Base-by-base conservation (phyloP, 2,113 vertebrate species). In the Chamaea fasciata region DNA sequence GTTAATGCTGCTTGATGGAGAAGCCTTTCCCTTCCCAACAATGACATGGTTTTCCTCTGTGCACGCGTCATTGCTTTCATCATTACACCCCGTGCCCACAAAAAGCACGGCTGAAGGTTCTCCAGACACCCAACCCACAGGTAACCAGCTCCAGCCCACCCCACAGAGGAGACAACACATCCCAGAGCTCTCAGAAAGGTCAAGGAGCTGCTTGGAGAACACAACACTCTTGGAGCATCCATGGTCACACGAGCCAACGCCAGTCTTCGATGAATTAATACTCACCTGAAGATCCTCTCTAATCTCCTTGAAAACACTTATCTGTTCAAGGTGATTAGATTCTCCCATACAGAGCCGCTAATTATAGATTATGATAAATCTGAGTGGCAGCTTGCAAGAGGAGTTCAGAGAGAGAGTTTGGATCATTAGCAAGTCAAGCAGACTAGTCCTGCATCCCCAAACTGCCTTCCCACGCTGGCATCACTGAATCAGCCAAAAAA, bases 261-360 rank as follows among this genome's bases (percentile, higher is more conserved):
- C 18, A 35, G 55, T 15, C 53, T 68, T 19, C 12, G 8, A 70
- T 53, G 42, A 91, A 89, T 87, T 86, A 90, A 95, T 80, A 47
- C 70, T 82, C 47, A 82, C 78, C 84, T 73, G 59, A 69, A 90
- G 71, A 94, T 90, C 85, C 81, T 71, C 55, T 84, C 77, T 94
- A 83, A 89, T 88, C 92, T 83, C 89, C 96, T 94, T 89, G 67
- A 90, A 78, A 95, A 87, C 81, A 71, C 85, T 93, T 80, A 77
- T 24, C 63, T 67, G 56, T 30, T 92, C 83, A 90, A 97, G 90
- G 88, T 94, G 87, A 91, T 95, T 90, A 94, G 76, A 65, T 81
- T 74, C 87, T 83, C 67, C 52, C 13, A 10, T 52, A 74, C 50
- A 86, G 50, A 60, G 56, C 35, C 2, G 1, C 75, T 95, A 92